A percentile compares a stretch with the other conserved stretches of the same genome.
phyloP scores from a whole-genome alignment of 2,888 invertebrate species.

The Calameuta filiformis region DNA sequence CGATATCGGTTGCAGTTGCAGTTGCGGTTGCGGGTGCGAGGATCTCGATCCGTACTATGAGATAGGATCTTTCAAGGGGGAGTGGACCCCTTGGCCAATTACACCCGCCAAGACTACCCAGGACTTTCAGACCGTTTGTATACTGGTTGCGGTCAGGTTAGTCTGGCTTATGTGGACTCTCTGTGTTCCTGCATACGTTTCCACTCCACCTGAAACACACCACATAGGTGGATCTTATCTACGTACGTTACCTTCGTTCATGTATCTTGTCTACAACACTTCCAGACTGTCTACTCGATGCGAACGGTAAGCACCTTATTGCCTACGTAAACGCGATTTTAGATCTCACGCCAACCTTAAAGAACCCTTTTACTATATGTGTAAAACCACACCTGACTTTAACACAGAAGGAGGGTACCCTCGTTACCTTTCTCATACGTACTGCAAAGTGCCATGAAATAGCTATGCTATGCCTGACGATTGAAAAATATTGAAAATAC shows the following conservation, averaged over 20 bases:
- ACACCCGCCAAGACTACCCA: conserved; percentile 46
- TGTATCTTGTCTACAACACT: conserved; percentile 44
- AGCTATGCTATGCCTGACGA: no score
- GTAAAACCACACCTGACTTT: no score
- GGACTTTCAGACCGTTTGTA: neutral
- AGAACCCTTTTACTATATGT: no score
- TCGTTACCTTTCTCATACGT: no score
- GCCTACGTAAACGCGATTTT: conserved; percentile 39
- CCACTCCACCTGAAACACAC: conserved; percentile 10
- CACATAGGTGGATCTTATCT: conserved; percentile 51
- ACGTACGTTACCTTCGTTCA: conserved; percentile 44
- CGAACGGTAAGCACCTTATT: conserved; percentile 47
- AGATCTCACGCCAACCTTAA: conserved; percentile 23
- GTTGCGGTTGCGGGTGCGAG: conserved; percentile 44
- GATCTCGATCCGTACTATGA: conserved; percentile 51
- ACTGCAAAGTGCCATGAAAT: no score
- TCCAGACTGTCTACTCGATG: conserved; percentile 48
- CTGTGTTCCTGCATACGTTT: conserved; percentile 50
- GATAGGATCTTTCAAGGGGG: conserved; percentile 53
- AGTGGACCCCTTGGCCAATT: conserved; percentile 51
- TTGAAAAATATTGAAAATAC: no score
- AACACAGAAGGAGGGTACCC: no score
- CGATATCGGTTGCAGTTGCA: conserved; percentile 31
- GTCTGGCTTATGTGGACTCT: conserved; percentile 20
- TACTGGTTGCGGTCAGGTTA: conserved; percentile 11